Evolutionary conservation across 2,113 vertebrate genomes (phyloP).

Genomic region (Rhegmatorhina hoffmannsi): DNA sequence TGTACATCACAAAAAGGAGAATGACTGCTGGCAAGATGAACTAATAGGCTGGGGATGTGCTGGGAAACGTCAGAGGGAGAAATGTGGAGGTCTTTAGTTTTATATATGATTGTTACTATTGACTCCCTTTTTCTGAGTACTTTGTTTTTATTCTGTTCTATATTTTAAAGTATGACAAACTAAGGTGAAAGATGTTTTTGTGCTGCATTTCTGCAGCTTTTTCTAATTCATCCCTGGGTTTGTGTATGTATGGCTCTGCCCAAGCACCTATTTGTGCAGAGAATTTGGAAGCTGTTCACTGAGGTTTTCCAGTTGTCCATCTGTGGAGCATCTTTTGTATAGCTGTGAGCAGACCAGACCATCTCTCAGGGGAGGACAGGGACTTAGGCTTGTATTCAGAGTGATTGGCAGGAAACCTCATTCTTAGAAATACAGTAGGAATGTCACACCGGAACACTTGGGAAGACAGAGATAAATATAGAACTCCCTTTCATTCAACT

Average conservation of each 20-base stretch:
- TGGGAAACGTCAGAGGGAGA: not conserved
- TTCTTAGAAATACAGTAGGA: conserved; percentile 7
- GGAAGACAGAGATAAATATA: not conserved
- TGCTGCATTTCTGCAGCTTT: not conserved
- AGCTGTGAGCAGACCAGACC: not conserved
- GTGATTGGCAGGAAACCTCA: conserved; percentile 18
- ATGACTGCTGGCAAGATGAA: conserved; percentile 33
- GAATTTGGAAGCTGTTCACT: not conserved
- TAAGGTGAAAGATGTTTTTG: not conserved
- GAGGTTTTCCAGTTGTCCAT: not conserved
- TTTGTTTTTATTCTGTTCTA: not conserved
- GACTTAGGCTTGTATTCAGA: not conserved
- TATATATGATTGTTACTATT: not conserved
- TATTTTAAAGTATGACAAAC: not conserved
- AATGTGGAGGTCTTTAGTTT: not conserved
- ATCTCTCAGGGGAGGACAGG: not conserved
- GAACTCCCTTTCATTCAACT: conserved; percentile 31
- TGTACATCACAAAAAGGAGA: conserved; percentile 10
- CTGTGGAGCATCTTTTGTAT: not conserved
- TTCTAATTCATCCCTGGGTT: not conserved
- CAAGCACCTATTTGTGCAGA: not conserved
- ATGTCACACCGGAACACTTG: not conserved
- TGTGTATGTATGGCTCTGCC: not conserved
- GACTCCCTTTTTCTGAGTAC: not conserved
- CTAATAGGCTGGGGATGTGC: not conserved